Evolutionary conservation across 30 jellyfish, hydroid and myxozoan genomes (phyloP), one percentile per base, ranked within the genome.

Genomic region (Catostylus mosaicus): DNA sequence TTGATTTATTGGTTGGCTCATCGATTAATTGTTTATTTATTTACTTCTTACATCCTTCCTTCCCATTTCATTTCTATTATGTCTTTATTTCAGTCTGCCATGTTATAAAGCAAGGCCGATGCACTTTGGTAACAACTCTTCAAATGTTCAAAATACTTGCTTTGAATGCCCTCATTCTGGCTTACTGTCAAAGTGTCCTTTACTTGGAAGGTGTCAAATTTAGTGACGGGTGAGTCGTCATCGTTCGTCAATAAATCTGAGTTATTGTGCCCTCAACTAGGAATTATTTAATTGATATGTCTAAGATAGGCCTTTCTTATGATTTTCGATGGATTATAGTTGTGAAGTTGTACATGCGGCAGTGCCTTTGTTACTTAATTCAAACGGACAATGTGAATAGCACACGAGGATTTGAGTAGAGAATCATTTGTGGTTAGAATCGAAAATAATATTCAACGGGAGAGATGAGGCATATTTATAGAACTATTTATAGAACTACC

Each of bases 81-180:
- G 18, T 22, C 26, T 46, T 3, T 65, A 75, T 38, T 80, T 63
- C 60, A 95, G 99, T 95, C 24, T 79, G 93, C 57, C 98, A 95
- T 66, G 98, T 89, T 79, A 95, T 95, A 37, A 88, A 79, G 61
- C 99, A 95, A 86, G 99, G 99, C 38, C 97, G 99, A 57, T 95
- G 99, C 74, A 95, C 99, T 26, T 64, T 95, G 78, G 99, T 95
- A 19, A 95, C 99, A 46, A 95, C 99, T 9, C 75, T 95, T 52
- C 99, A 95, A 72, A 95, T 95, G 99, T 95, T 95, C 75, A 89
- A 89, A 63, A 95, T 95, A 5, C 86, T 95, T n/a, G 99, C 99
- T 1, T 65, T 95, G 73, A 95, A 95, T 75, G 97, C 99, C 4
- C 84, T 95, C 60, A 95, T 95, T 59, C 71, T 89, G 23, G 99